Percentiles rank a stretch among this genome's conserved stretches.
phyloP scores from a whole-genome alignment of 1,140 invertebrate species.

The Meloidogyne hapla region DNA sequence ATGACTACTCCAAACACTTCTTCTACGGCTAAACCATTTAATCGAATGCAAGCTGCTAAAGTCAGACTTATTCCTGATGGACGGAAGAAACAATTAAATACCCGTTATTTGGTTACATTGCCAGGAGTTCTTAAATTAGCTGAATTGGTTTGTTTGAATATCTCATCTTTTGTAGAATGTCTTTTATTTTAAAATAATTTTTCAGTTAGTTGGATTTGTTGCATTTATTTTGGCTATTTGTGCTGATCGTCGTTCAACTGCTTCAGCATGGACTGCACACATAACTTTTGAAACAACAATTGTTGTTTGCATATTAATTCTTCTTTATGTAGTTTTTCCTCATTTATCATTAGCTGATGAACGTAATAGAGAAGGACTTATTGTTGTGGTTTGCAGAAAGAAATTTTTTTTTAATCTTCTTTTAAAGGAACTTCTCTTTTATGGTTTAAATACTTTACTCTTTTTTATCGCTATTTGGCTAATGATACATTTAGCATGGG shows the following conservation, averaged over 20 bases:
- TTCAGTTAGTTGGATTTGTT: conserved; percentile 58
- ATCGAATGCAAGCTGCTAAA: conserved; percentile 43
- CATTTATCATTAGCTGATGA: conserved; percentile 61
- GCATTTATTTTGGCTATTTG: conserved; percentile 62
- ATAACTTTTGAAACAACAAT: conserved; percentile 62
- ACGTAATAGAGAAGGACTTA: conserved; percentile 55
- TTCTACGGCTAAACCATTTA: conserved; percentile 23
- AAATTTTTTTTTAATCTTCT: not conserved
- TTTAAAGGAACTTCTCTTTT: conserved; percentile 61
- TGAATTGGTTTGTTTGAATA: conserved; percentile 52
- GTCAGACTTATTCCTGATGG: conserved; percentile 56
- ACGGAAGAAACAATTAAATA: conserved; percentile 60
- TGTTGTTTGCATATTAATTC: conserved; percentile 50
- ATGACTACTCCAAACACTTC: not conserved
- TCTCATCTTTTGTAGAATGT: not conserved
- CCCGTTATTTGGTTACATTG: conserved; percentile 55
- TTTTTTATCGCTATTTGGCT: conserved; percentile 62
- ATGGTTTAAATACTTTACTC: conserved; percentile 60
- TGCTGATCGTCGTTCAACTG: conserved; percentile 58
- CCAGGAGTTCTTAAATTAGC: conserved; percentile 60
- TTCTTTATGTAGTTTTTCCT: conserved; percentile 63
- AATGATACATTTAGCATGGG: conserved; percentile 63
- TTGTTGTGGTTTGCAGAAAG: conserved; percentile 50
- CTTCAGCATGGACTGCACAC: conserved; percentile 62
- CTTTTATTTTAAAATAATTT: not conserved